phyloP scores from a whole-genome alignment of 2,113 vertebrate species.

The Carassius auratus region DNA sequence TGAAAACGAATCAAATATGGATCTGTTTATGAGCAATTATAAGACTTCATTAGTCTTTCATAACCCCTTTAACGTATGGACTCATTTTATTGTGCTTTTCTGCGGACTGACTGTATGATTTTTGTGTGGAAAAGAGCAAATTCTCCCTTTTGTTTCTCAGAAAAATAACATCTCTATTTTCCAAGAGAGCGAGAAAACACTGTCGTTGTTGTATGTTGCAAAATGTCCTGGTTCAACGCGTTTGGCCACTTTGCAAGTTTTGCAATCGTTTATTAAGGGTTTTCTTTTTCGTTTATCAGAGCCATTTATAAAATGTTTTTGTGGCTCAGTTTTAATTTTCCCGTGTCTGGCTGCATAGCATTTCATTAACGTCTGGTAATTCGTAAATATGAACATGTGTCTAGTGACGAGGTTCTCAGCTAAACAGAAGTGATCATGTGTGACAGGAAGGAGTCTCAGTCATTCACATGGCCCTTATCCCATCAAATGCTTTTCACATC shows the following conservation, averaged over 20 bases:
- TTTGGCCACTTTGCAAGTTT: constrained; percentile 12
- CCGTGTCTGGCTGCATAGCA: not conserved
- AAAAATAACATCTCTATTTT: not conserved
- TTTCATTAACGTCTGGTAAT: constrained; percentile 45
- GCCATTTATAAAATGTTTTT: constrained; percentile 52
- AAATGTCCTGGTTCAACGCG: not conserved
- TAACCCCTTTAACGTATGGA: not conserved
- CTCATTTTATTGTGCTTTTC: not conserved
- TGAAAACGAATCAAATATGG: not conserved
- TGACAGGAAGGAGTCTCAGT: constrained; percentile 55
- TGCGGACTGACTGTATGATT: not conserved
- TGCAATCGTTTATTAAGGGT: not conserved
- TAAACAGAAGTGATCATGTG: constrained; percentile 56
- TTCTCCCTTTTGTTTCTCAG: not conserved
- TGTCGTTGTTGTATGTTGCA: not conserved
- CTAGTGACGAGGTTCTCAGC: constrained; percentile 47
- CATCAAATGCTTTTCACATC: constrained; percentile 62
- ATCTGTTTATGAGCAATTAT: not conserved
- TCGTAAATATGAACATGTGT: constrained; percentile 48
- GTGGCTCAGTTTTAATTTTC: constrained; percentile 22
- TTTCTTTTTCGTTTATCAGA: constrained; percentile 26
- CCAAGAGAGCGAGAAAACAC: not conserved
- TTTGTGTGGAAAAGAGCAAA: not conserved
- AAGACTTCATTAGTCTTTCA: not conserved
- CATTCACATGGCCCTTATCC: constrained; percentile 59